phyloP scores from a whole-genome alignment of 2,888 invertebrate species.

The Drosophila acutilabella region DNA sequence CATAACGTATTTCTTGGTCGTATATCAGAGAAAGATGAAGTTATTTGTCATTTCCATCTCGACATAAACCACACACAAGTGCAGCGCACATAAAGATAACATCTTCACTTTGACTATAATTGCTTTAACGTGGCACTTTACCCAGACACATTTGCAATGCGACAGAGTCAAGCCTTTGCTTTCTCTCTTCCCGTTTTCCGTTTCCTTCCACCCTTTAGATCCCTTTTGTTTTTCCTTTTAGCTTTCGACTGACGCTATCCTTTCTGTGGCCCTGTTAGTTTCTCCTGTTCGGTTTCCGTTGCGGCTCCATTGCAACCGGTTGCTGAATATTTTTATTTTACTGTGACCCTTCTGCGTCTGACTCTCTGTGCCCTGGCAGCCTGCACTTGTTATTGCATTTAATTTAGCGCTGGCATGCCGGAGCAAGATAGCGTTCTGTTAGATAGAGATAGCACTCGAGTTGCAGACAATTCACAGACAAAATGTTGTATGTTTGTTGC shows the following conservation, averaged over 20 bases:
- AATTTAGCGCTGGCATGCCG: constrained; percentile 62
- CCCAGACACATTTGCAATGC: constrained; percentile 57
- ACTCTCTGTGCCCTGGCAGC: background rate
- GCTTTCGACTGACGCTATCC: background rate
- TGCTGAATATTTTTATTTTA: constrained; percentile 56
- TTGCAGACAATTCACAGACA: constrained; percentile 67
- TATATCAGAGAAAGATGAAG: constrained; percentile 41
- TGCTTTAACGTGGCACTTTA: constrained; percentile 69
- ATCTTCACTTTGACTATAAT: constrained; percentile 73
- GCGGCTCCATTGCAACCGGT: constrained; percentile 54
- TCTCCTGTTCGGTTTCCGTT: constrained; percentile 61
- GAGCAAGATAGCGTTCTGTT: constrained; percentile 1
- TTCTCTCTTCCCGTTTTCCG: background rate
- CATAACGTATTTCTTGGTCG: background rate
- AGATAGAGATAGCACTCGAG: constrained; percentile 18
- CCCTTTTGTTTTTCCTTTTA: constrained; percentile 9
- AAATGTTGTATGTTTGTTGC: constrained; percentile 46
- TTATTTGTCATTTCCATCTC: constrained; percentile 67
- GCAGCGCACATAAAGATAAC: constrained; percentile 59
- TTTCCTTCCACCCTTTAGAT: background rate
- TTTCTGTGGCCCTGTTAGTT: constrained; percentile 21
- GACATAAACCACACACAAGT: constrained; percentile 35
- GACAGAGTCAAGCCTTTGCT: constrained; percentile 14
- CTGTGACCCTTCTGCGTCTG: constrained; percentile 6
- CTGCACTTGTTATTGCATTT: constrained; percentile 73